These are phyloP conservation scores for Drosophila navojoa DNA, from an alignment of 1,140 invertebrate species.

Conservation along the genomic window DNA sequence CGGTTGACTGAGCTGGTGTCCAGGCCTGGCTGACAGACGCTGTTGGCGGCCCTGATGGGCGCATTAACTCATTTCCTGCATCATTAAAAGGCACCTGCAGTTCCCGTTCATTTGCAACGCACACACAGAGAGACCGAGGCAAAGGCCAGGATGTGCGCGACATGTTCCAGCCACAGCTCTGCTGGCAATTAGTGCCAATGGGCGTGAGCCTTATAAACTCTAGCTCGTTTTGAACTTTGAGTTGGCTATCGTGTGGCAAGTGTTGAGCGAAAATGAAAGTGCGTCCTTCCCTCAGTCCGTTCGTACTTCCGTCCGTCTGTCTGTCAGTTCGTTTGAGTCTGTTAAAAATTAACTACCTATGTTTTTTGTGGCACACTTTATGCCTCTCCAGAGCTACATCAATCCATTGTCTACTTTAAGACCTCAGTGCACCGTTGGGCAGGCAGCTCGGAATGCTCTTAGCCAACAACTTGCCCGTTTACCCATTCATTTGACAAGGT, in stretches of 20 bases:
- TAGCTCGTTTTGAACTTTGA: constrained; percentile 26
- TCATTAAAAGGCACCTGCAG: constrained; percentile 74
- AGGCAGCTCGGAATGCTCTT: constrained; percentile 14
- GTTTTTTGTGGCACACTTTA: constrained; percentile 26
- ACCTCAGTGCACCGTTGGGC: not conserved
- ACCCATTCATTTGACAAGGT: constrained; percentile 27
- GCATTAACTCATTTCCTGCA: constrained; percentile 79
- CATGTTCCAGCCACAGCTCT: not conserved
- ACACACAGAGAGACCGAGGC: not conserved
- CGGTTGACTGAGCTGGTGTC: not conserved
- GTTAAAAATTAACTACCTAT: constrained; percentile 37
- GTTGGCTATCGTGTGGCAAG: too few species aligned
- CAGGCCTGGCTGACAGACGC: constrained; percentile 7
- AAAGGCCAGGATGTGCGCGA: constrained; percentile 33
- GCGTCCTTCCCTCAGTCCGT: not conserved
- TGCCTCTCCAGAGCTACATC: constrained; percentile 38
- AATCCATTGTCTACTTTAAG: constrained; percentile 42
- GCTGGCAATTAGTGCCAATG: constrained; percentile 24
- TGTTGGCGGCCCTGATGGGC: constrained; percentile 26
- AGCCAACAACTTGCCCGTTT: constrained; percentile 9
- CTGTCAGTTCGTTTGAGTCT: not conserved
- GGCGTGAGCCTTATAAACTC: constrained; percentile 49
- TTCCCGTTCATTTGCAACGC: constrained; percentile 59
- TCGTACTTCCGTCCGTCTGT: not conserved
- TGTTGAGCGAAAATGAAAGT: constrained; percentile 8